Evolutionary conservation across 1,140 invertebrate genomes (phyloP), one percentile per base, ranked within the genome.

Genomic region (Rhynchophorus ferrugineus): DNA sequence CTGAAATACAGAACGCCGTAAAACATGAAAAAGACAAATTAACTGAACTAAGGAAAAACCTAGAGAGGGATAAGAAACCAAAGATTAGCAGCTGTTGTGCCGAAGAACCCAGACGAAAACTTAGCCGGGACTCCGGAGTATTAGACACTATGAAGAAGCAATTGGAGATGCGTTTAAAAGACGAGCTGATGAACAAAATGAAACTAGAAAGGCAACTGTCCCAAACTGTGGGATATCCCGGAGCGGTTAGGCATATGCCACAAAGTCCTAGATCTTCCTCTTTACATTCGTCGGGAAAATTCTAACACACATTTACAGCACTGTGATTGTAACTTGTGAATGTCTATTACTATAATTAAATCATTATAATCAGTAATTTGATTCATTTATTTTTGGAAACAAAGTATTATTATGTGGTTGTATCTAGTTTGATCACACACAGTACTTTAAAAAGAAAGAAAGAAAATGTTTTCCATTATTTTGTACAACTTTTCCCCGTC

Each of bases 21-120:
- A 54, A 56, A 21, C 18, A 57, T 19, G 60, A 62, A 50, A 58
- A 57, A 39, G 39, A 62, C 41, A 49, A 56, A 11, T 38, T 62
- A 36, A 50, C 44, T 2, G 58, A 64, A 29, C 44, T 64, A 2
- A 57, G 46, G 20, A 48, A 44, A 29, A 39, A 41, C n/a, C 21
- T 62, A 29, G 48, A 59, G 29, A 48, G 16, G 9, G 60, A 61
- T 34, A 59, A 55, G 21, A 13, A 41, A 33, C 20, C 24, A 5
- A 57, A 54, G 14, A 16, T 9, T n/a, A 39, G 13, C 13, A n/a
- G 11, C 0, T 3, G 2, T n/a, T n/a, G n/a, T 22, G 34, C 43
- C 16, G 58, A 59, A 14, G 7, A 50, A 14, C 24, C 54, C 20
- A 45, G 44, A 36, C 52, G 39, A 18, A 14, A 48, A 39, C 44